Evolutionary conservation across 2,888 invertebrate species (phyloP), one percentile per base, ranked within the genome.

Genomic region (Tenthredo distinguenda): DNA sequence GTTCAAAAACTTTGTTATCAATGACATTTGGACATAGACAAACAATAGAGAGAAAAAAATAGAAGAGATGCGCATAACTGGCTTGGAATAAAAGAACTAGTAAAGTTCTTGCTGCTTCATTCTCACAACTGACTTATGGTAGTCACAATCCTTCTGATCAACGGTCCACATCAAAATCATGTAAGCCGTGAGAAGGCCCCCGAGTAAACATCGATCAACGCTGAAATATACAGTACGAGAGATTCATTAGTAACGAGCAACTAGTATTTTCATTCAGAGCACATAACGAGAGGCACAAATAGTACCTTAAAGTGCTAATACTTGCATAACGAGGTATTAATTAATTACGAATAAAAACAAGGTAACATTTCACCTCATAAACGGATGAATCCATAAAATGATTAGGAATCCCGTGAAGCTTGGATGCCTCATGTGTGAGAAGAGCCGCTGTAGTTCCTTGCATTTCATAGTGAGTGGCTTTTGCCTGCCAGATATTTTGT

Each of bases 81-180:
- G 0, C 18, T 50, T n/a, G 55, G 15, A 26, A 47, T n/a, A 34
- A 37, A 12, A 31, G 9, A 15, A 83, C 86, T 84, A 88, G 10
- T 85, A 87, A 47, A 95, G 89, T 89, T 95, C 94, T 77, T 93
- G 91, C 85, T 93, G 93, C 88, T 95, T 96, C 84, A 93, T 93
- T 82, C 93, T 91, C 86, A 95, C 92, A 87, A 95, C 95, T 74
- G 89, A 90, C 87, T 94, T 93, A 86, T 96, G 95, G 89, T 96
- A 96, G 65, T 92, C 90, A 84, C 95, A 94, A 91, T 96, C 96
- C 50, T 92, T 93, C 58, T 94, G 91, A 91, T 96, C 95, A 0
- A 96, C 95, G 55, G 94, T 95, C 96, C 96, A 96, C 72, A 95
- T 95, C 77, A 95, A 89, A 79, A 94, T 94, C 96, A 96, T 96